These are phyloP conservation scores for Parus major DNA, from an alignment of 2,113 vertebrate genomes.

Conservation along the genomic window DNA sequence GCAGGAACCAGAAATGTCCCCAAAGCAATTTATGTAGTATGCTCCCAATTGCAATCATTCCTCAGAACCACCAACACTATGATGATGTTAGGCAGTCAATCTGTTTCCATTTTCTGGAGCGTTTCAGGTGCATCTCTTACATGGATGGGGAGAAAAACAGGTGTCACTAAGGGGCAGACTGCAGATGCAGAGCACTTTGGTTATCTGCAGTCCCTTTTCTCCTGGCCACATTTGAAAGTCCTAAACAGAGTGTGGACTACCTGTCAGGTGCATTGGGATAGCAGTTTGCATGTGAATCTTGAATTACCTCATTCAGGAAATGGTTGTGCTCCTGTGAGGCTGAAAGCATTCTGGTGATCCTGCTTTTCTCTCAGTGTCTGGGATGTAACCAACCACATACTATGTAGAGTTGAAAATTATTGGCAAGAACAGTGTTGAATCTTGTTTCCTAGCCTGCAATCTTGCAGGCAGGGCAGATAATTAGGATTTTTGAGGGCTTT, in stretches of 20 bases:
- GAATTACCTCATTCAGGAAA: not conserved
- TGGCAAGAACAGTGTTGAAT: not conserved
- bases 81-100: not conserved
- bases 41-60: not conserved
- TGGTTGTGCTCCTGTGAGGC: not conserved
- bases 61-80: not conserved
- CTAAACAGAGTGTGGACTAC: not conserved
- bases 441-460: not conserved
- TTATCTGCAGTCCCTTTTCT: not conserved
- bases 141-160: not conserved
- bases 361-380: not conserved
- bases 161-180: not conserved
- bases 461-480: not conserved
- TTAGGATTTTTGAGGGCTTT: not conserved
- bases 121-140: fast-evolving
- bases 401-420: not conserved
- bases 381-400: not conserved
- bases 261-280: not conserved
- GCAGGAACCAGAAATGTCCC: not conserved
- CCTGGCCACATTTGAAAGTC: not conserved
- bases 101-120: not conserved
- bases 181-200: not conserved
- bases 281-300: not conserved
- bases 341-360: not conserved
- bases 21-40: not conserved